Percentiles rank a stretch among this genome's conserved stretches.
phyloP scores from a whole-genome alignment of 2,888 invertebrate species.

The Horisme vitalbata region DNA sequence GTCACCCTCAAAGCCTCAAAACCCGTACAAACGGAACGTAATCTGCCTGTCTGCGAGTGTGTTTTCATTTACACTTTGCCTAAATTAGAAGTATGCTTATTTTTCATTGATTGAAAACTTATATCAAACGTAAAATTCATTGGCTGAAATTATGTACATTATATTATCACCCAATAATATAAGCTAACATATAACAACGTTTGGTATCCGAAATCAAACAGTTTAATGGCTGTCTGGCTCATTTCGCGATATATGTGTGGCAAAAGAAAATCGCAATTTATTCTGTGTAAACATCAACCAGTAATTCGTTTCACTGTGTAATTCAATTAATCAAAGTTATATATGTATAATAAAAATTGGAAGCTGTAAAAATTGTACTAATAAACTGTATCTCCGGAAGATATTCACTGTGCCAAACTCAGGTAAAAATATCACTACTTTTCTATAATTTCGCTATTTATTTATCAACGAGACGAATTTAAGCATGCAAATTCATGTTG shows the following conservation, averaged over 20 bases:
- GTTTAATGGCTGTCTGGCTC: slow-evolving; percentile 45
- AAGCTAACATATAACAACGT: slow-evolving; percentile 21
- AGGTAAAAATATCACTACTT: slow-evolving; percentile 55
- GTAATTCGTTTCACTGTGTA: slow-evolving; percentile 2
- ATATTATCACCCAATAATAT: slow-evolving; percentile 16
- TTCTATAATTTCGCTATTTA: slow-evolving; percentile 46
- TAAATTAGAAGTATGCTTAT: too few species aligned
- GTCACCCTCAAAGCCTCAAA: too few species aligned
- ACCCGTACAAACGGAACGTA: slow-evolving; percentile 27
- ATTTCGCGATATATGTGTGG: slow-evolving; percentile 52
- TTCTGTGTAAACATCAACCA: slow-evolving; percentile 18
- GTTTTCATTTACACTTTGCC: slow-evolving; percentile 15
- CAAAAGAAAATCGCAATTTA: slow-evolving; percentile 44
- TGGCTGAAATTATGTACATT: too few species aligned
- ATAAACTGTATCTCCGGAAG: neutral
- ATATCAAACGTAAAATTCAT: too few species aligned
- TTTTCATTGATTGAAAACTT: too few species aligned
- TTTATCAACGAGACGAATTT: slow-evolving; percentile 46
- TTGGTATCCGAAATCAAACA: slow-evolving; percentile 40
- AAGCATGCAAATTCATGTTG: slow-evolving; percentile 36
- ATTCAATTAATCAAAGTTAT: neutral
- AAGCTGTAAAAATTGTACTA: neutral
- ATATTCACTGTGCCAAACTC: slow-evolving; percentile 36
- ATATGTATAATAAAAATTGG: neutral
- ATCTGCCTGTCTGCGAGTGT: slow-evolving; percentile 2